Conservation (phyloP, 2,113 vertebrate species). For the Condylura cristata region DNA sequence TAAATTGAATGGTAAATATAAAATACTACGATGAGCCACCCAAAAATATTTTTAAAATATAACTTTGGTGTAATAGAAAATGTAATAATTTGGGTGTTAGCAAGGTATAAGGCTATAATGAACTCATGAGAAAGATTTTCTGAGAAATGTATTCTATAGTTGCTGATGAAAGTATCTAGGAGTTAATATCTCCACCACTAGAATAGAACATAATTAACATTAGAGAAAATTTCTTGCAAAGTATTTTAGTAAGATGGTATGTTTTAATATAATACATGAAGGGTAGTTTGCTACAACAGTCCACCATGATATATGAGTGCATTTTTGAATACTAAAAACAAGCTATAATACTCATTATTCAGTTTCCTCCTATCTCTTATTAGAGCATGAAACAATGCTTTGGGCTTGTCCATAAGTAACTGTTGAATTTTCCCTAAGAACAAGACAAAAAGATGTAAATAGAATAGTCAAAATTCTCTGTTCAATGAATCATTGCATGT, state of each 20-base stretch:
- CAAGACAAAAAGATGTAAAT: neutral
- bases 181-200: neutral
- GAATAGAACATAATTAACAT: neutral
- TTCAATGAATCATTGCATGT: neutral
- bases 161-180: neutral
- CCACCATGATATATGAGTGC: neutral
- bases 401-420: neutral
- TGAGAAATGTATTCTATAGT: neutral
- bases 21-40: neutral
- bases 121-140: neutral
- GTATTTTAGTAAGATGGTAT: neutral
- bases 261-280: neutral
- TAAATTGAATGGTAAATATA: neutral
- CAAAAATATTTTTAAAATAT: constrained; percentile 3
- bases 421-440: constrained; percentile 21
- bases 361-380: neutral
- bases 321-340: neutral
- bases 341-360: neutral
- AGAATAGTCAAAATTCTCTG: neutral
- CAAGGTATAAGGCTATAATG: neutral
- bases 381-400: neutral
- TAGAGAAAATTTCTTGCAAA: neutral
- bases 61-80: neutral
- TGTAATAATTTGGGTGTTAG: neutral
- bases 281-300: neutral